Percentiles rank a stretch among this genome's conserved stretches.
These are phyloP conservation scores for Scytalopus superciliaris DNA, from an alignment of 2,113 vertebrate species.

Conservation along the genomic window DNA sequence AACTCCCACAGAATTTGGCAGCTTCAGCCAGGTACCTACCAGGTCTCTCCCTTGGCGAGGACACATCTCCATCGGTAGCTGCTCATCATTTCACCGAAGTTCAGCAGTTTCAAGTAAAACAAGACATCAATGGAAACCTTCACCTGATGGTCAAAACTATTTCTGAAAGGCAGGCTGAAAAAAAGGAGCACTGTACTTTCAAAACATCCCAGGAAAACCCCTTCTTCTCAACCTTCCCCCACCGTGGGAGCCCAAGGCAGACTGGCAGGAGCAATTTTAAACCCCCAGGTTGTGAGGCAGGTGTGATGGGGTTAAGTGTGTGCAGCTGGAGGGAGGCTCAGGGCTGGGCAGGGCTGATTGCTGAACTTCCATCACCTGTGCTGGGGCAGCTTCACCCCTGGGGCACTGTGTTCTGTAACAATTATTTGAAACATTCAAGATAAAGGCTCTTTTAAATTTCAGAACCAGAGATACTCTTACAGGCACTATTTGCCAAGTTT, in stretches of 20 bases:
- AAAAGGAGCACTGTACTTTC: not conserved
- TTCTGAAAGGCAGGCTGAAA: not conserved
- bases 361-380: not conserved
- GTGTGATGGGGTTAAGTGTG: accelerated
- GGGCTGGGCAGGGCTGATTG: not conserved
- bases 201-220: not conserved
- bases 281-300: not conserved
- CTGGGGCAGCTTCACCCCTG: not conserved
- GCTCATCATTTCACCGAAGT: accelerated
- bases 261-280: not conserved
- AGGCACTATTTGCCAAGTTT: not conserved
- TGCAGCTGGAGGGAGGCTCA: not conserved
- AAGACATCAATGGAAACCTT: not conserved
- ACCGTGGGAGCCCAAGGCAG: accelerated
- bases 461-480: not conserved
- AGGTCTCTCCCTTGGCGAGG: not conserved
- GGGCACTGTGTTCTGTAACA: not conserved
- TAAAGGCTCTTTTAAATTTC: not conserved
- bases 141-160: not conserved
- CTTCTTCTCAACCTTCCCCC: no score
- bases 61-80: not conserved
- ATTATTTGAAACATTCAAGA: not conserved
- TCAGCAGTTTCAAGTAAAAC: not conserved
- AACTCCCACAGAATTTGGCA: accelerated
- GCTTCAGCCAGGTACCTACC: no score